Evolutionary conservation across 2,113 vertebrate species (phyloP).

Genomic region (Paramormyrops kingsleyae): DNA sequence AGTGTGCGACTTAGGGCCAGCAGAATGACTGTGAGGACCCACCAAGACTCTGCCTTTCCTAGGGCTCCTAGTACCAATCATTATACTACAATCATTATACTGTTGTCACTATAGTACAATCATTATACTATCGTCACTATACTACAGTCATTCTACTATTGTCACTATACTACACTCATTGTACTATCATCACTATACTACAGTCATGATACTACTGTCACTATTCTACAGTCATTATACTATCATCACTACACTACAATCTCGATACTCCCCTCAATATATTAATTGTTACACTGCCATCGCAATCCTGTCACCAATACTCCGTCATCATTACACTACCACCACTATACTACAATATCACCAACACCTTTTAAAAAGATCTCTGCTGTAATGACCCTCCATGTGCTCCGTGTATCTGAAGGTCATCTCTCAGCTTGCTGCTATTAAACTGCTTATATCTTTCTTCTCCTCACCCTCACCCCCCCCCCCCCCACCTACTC

Average conservation of each 20-base stretch:
- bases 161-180: neutral
- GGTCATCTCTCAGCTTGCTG: neutral
- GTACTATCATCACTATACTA: neutral
- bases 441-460: neutral
- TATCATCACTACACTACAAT: neutral
- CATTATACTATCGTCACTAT: neutral
- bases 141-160: neutral
- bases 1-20: neutral
- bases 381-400: neutral
- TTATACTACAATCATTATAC: neutral
- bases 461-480: neutral
- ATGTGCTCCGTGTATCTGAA: neutral
- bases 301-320: neutral
- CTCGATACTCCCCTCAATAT: neutral
- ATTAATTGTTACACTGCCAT: neutral
- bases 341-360: neutral
- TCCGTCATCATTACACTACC: neutral
- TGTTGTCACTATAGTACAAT: neutral
- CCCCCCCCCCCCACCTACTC: neutral
- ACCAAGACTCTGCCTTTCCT: neutral
- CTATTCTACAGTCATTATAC: neutral
- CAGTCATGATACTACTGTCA: neutral
- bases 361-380: neutral
- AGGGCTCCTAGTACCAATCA: neutral
- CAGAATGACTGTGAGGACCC: neutral